These are phyloP conservation scores for Podarcis muralis DNA, from an alignment of 2,113 vertebrate species.

Conservation along the genomic window DNA sequence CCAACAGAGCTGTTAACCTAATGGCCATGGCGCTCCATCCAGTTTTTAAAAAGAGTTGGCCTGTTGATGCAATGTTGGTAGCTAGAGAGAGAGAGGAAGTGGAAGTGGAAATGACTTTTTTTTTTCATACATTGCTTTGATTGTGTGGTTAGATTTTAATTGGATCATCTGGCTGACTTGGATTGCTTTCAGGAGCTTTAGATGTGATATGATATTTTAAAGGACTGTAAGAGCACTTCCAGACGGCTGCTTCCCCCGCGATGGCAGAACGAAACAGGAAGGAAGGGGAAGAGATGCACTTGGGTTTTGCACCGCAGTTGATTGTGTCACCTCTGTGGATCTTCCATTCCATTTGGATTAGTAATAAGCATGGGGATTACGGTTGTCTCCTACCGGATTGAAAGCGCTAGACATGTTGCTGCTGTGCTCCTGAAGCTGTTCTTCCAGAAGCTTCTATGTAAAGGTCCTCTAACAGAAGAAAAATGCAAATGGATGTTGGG, in stretches of 20 bases:
- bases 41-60: constrained; percentile 19
- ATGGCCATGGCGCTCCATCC: not conserved
- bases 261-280: constrained; percentile 13
- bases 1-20: constrained; percentile 11
- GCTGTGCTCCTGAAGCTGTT: no score
- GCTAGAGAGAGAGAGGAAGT: not conserved
- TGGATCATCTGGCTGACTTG: constrained; percentile 27
- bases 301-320: not conserved
- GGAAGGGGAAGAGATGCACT: not conserved
- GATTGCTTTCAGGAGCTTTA: constrained; percentile 26
- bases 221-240: constrained; percentile 9
- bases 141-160: constrained; percentile 28
- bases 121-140: constrained; percentile 4
- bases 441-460: not conserved
- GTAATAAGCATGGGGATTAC: not conserved
- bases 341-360: not conserved
- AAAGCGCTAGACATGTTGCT: not conserved
- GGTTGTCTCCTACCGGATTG: not conserved
- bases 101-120: not conserved
- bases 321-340: not conserved
- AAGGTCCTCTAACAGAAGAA: not conserved
- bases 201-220: constrained; percentile 27
- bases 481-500: not conserved
- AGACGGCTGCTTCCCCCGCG: constrained; percentile 23
- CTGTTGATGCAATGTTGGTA: not conserved